Base-by-base conservation (phyloP, 2,113 vertebrate species). In the Crotophaga sulcirostris region DNA sequence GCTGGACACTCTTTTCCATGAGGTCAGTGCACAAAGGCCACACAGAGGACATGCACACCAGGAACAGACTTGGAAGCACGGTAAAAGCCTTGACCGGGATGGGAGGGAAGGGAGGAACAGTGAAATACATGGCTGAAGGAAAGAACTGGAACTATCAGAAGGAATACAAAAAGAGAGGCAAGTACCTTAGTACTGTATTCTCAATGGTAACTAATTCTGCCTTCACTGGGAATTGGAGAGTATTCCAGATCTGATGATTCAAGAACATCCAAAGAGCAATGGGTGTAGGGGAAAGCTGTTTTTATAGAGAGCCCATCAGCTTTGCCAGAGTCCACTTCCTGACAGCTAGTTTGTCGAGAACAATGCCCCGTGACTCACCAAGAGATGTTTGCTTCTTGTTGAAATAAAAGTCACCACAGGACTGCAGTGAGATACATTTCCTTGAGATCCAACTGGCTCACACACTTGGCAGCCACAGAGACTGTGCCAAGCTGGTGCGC, bases 341-440 rank as follows among this genome's bases (percentile, higher is more conserved):
- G 68, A 85, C 62, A 74, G 40, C n/a, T 44, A n/a, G 49, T 76
- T 84, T 82, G 36, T 38, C 66, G 38, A 23, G 51, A 95, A 93
- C 81, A 91, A 87, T 88, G 64, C 21, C 42, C n/a, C 5, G 8
- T 96, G 96, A 96, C 73, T 97, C 94, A 94, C 93, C 67, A 75
- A 62, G 79, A 92, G 31, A 79, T 58, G 72, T 89, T 94, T 84
- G 60, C 51, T 87, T 88, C 82, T 96, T 5, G 8, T 54, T 74
- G 78, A 91, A 92, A 92, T 72, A 87, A 76, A 93, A 91, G 87
- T 77, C 9, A 0, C 68, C 42, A 67, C 2, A 5, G 76, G 84
- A 94, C 52, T 14, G 68, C 58, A 60, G 6, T 1, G 17, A 75
- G 54, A 78, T 82, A 62, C 28, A 31, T 82, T 94, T 95, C 90